Evolutionary conservation across 2,888 invertebrate species (phyloP).

Genomic region (Colletes collaris): DNA sequence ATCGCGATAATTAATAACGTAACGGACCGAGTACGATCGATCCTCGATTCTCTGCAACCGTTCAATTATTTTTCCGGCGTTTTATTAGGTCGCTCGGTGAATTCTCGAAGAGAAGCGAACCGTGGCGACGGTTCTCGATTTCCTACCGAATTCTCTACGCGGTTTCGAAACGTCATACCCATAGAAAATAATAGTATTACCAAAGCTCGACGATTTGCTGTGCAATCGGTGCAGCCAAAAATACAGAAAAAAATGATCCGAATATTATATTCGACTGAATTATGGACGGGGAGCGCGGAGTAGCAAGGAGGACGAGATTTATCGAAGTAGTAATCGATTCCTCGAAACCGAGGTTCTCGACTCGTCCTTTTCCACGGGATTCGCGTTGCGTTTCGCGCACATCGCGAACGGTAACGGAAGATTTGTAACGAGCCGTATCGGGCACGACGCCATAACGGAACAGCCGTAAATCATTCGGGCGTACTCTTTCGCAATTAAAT

Average conservation of each 20-base stretch:
- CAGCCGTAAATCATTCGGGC: slow-evolving; percentile 62
- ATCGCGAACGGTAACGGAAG: slow-evolving; percentile 47
- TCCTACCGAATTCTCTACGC: too few species aligned
- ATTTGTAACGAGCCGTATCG: slow-evolving; percentile 66
- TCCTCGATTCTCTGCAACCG: not conserved
- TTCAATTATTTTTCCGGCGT: slow-evolving; percentile 4
- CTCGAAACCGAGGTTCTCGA: not conserved
- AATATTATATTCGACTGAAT: too few species aligned
- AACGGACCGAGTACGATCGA: slow-evolving; percentile 12
- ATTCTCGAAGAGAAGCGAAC: not conserved
- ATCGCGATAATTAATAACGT: slow-evolving; percentile 7
- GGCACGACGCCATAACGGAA: slow-evolving; percentile 61
- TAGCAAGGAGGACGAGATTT: too few species aligned
- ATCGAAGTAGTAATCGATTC: too few species aligned
- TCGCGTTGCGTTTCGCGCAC: slow-evolving; percentile 45
- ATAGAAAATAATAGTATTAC: too few species aligned
- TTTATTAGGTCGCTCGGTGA: not conserved
- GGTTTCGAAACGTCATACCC: too few species aligned
- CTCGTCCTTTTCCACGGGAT: slow-evolving; percentile 21
- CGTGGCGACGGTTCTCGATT: too few species aligned
- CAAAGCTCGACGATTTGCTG: too few species aligned
- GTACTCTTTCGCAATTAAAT: slow-evolving; percentile 70
- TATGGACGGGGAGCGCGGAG: too few species aligned
- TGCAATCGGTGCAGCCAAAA: too few species aligned
- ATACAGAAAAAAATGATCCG: too few species aligned